These are phyloP conservation scores for Bubalus kerabau DNA, from an alignment of 2,113 vertebrate genomes.

Conservation along the genomic window DNA sequence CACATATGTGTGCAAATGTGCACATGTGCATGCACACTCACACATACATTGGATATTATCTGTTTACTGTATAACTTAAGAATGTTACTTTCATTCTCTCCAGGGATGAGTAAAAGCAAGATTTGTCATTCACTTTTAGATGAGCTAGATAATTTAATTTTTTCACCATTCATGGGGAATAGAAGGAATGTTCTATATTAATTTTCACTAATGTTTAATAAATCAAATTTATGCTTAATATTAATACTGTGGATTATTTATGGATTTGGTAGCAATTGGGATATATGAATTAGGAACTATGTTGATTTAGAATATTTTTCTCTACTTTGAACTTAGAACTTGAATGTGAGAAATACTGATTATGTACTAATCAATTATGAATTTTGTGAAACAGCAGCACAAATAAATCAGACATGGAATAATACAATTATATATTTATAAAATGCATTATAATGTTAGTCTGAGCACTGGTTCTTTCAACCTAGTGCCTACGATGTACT, in stretches of 20 bases:
- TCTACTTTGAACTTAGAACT: slow-evolving; percentile 11
- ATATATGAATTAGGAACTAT: not conserved
- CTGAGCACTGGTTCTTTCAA: not conserved
- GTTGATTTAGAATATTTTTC: not conserved
- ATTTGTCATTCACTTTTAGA: not conserved
- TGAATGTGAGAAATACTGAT: not conserved
- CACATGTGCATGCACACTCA: not conserved
- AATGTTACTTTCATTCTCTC: not conserved
- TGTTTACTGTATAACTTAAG: not conserved
- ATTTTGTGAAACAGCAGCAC: not conserved
- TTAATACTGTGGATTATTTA: not conserved
- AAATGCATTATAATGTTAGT: not conserved
- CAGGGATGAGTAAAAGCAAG: not conserved
- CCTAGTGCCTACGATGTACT: not conserved
- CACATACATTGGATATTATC: not conserved
- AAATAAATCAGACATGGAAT: not conserved
- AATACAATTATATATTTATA: not conserved
- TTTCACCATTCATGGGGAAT: not conserved
- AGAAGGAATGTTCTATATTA: not conserved
- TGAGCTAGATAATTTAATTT: not conserved
- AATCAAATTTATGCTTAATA: not conserved
- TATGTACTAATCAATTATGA: not conserved
- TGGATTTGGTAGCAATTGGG: not conserved
- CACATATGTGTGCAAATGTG: not conserved
- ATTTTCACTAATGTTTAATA: not conserved